Percentiles rank a stretch among this genome's conserved stretches.
Evolutionary conservation across 2,797 vertebrate genomes (phyloP).

Genomic region (Scarus forsteni): DNA sequence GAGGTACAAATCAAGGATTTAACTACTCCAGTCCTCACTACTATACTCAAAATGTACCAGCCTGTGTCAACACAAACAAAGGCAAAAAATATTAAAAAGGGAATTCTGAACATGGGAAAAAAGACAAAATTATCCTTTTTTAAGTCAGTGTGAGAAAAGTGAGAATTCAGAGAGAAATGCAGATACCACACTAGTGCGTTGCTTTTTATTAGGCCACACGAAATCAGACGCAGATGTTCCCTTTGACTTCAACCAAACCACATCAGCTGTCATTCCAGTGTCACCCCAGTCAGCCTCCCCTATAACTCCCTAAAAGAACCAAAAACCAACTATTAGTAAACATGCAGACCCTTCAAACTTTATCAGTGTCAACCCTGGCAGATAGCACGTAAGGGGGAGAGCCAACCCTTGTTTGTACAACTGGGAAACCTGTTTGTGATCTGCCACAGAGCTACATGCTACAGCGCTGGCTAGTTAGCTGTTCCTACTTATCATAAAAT

Average conservation of each 20-base stretch:
- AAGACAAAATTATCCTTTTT: conserved; percentile 16
- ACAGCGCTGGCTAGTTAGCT: conserved; percentile 72
- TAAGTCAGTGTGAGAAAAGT: conserved; percentile 34
- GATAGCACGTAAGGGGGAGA: conserved; percentile 57
- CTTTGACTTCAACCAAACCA: conserved; percentile 67
- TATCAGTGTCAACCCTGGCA: conserved; percentile 66
- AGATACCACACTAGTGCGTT: conserved; percentile 54
- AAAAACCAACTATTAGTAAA: conserved; percentile 79
- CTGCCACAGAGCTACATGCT: conserved; percentile 60
- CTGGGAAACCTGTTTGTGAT: conserved; percentile 69
- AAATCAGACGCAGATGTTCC: conserved; percentile 83
- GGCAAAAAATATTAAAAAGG: conserved; percentile 4
- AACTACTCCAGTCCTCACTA: conserved; percentile 73
- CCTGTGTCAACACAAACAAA: conserved; percentile 25
- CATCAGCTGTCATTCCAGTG: conserved; percentile 80
- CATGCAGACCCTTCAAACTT: conserved; percentile 75
- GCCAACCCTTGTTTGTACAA: conserved; percentile 66
- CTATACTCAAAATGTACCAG: conserved; percentile 53
- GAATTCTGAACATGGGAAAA: background rate
- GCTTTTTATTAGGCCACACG: conserved; percentile 70
- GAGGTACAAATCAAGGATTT: conserved; percentile 87
- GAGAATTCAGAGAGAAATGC: conserved; percentile 34
- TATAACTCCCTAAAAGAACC: conserved; percentile 75
- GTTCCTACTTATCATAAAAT: conserved; percentile 74
- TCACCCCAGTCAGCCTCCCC: conserved; percentile 65